These are phyloP conservation scores for Tupaia chinensis DNA, from an alignment of 2,113 vertebrate species.

Conservation along the genomic window DNA sequence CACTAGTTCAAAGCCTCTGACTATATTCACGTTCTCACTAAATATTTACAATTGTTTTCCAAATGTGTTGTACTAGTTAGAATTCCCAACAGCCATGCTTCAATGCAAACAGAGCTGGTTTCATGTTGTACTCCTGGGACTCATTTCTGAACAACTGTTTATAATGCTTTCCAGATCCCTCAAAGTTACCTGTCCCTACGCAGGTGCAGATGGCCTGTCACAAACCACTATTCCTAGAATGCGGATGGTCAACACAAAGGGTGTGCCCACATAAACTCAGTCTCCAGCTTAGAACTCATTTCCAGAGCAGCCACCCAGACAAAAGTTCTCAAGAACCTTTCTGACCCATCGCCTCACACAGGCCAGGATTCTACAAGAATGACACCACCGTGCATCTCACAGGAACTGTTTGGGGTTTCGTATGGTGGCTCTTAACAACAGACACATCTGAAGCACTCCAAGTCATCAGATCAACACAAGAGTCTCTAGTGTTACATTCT, in stretches of 20 bases:
- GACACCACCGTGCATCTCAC: rapidly evolving
- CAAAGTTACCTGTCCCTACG: not conserved
- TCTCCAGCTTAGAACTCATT: not conserved
- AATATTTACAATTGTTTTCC: conserved; percentile 76
- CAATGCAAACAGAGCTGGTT: conserved; percentile 47
- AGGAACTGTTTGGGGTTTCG: rapidly evolving
- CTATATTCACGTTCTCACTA: conserved; percentile 61
- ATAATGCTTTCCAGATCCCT: not conserved
- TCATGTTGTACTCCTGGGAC: conserved; percentile 28
- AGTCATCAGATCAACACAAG: not conserved
- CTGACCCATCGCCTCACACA: not conserved
- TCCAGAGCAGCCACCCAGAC: not conserved
- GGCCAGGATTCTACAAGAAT: not conserved
- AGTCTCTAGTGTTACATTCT: not conserved
- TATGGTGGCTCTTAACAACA: not conserved
- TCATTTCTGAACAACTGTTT: conserved; percentile 52
- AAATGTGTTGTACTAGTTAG: conserved; percentile 39
- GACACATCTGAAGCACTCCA: not conserved
- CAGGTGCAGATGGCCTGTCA: not conserved
- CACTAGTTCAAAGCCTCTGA: conserved; percentile 54
- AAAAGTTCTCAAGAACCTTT: not conserved
- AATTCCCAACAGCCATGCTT: conserved; percentile 66
- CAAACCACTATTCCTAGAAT: not conserved
- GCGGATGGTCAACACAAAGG: no score
- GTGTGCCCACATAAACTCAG: not conserved